Percentiles rank a stretch among this genome's conserved stretches.
Evolutionary conservation across 1,140 invertebrate genomes (phyloP).

Genomic region (Nixonia krombeini): DNA sequence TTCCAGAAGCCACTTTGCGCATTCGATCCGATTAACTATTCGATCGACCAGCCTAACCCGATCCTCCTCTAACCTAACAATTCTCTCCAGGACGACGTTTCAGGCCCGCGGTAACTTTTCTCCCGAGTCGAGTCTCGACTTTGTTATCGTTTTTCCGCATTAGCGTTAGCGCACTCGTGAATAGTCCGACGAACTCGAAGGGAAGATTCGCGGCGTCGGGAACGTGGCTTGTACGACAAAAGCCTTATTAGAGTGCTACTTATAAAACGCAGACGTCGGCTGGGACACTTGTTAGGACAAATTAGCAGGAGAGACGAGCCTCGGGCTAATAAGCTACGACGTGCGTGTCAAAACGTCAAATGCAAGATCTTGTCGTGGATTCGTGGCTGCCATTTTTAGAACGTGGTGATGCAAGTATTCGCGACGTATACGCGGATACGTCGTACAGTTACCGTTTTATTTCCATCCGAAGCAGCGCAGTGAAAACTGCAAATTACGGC

Average conservation of each 20-base stretch:
- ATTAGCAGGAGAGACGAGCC: constrained; percentile 55
- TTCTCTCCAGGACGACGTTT: too few relatives aligned
- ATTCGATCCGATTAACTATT: too few relatives aligned
- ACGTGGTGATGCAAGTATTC: constrained; percentile 32
- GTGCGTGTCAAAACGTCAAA: constrained; percentile 60
- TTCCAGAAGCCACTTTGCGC: constrained; percentile 11
- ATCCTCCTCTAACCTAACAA: too few relatives aligned
- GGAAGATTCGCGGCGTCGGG: constrained; percentile 25
- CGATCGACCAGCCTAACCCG: too few relatives aligned
- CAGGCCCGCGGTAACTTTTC: too few relatives aligned
- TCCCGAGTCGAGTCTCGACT: too few relatives aligned
- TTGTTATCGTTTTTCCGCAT: too few relatives aligned
- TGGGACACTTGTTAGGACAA: constrained; percentile 59
- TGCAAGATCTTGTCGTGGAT: constrained; percentile 31
- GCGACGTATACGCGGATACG: constrained; percentile 28
- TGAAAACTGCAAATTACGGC: too few relatives aligned
- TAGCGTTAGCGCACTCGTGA: too few relatives aligned
- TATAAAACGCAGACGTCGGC: constrained; percentile 49
- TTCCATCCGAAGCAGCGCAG: too few relatives aligned
- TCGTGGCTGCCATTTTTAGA: constrained; percentile 38
- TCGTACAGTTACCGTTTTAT: too few relatives aligned
- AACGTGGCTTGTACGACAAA: constrained; percentile 51
- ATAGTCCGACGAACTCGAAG: constrained; percentile 1
- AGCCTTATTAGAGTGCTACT: constrained; percentile 55
- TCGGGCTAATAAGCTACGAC: constrained; percentile 57